Evolutionary conservation across 2,113 vertebrate genomes (phyloP).

Genomic region (Prionailurus viverrinus): DNA sequence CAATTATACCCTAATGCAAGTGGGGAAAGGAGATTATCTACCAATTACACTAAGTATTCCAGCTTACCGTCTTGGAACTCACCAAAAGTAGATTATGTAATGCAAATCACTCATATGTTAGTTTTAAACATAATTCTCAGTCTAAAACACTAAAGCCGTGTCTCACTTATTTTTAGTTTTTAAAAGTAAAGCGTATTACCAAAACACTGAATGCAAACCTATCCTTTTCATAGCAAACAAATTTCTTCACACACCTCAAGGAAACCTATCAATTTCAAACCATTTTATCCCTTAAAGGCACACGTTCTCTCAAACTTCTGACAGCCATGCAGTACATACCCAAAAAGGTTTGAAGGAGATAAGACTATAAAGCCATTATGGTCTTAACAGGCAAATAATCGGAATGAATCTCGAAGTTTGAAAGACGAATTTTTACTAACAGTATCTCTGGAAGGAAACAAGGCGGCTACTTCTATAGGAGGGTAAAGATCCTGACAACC

Average conservation of each 20-base stretch:
- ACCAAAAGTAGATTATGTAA: slow-evolving; percentile 23
- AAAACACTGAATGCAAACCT: not conserved
- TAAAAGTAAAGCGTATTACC: not conserved
- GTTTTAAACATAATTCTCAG: not conserved
- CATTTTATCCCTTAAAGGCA: not conserved
- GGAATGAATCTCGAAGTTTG: slow-evolving; percentile 59
- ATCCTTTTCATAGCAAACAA: not conserved
- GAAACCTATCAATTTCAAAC: not conserved
- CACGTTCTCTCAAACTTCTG: slow-evolving; percentile 27
- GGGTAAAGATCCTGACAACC: not conserved
- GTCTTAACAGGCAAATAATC: not conserved
- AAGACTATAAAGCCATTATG: not conserved
- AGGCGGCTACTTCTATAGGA: not conserved
- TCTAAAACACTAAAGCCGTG: not conserved
- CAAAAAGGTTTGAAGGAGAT: not conserved
- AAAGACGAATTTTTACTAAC: not conserved
- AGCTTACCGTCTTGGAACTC: not conserved
- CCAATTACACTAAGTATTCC: slow-evolving; percentile 49
- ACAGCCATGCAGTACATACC: not conserved
- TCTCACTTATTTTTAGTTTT: not conserved
- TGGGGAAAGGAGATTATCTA: not conserved
- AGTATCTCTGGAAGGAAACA: not conserved
- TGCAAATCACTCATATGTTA: not conserved
- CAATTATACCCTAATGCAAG: slow-evolving; percentile 20
- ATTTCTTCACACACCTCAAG: not conserved